phyloP scores from a whole-genome alignment of 1,140 invertebrate genomes.

The Drosophila serrata region DNA sequence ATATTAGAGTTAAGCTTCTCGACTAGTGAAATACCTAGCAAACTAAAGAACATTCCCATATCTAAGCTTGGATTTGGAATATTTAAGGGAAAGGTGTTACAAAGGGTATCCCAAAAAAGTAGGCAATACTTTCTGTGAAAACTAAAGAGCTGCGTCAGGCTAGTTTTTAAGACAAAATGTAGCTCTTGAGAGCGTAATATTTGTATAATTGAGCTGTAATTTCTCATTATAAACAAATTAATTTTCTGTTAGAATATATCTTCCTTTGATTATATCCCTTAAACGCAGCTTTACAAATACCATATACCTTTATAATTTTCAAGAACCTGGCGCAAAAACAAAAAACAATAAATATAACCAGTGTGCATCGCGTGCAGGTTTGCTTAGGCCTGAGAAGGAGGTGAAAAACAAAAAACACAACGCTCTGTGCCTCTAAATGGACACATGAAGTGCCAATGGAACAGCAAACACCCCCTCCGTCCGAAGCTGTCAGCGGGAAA shows the following conservation, averaged over 20 bases:
- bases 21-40: not conserved
- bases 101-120: not conserved
- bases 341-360: slow-evolving; percentile 30
- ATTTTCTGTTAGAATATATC: not conserved
- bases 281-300: not conserved
- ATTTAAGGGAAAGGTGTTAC: not conserved
- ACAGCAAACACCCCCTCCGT: slow-evolving; percentile 21
- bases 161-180: too few relatives aligned
- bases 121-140: not conserved
- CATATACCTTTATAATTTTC: not conserved
- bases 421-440: slow-evolving; percentile 39
- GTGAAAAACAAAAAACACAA: not conserved
- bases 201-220: not conserved
- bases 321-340: slow-evolving; percentile 7
- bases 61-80: too few relatives aligned
- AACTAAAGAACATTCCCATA: not conserved
- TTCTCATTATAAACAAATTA: not conserved
- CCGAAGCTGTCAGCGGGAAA: slow-evolving; percentile 43
- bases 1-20: not conserved
- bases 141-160: too few relatives aligned
- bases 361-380: slow-evolving; percentile 49
- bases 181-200: too few relatives aligned
- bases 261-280: not conserved
- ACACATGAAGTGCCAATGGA: slow-evolving; percentile 60
- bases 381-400: slow-evolving; percentile 3